phyloP scores from a whole-genome alignment of 37 sponge, comb jelly and placozoan species.

The Halichondria panicea region DNA sequence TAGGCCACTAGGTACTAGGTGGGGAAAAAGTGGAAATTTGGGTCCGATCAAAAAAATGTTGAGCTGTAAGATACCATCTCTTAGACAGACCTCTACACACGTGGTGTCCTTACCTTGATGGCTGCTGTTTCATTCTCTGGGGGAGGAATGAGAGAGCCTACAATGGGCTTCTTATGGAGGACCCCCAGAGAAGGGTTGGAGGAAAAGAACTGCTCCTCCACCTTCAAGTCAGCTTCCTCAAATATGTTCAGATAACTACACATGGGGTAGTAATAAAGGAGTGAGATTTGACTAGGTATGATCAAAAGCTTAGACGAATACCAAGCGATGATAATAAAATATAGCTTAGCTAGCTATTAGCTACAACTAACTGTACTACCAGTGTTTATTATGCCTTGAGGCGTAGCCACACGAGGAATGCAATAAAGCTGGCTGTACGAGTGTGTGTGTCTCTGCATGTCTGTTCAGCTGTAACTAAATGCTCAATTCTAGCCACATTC shows the following conservation, averaged over 20 bases:
- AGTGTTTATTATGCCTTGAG: no score
- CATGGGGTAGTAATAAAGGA: neutral
- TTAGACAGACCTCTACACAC: no score
- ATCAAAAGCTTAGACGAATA: no score
- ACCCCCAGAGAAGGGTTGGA: constrained; percentile 39
- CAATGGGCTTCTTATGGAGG: constrained; percentile 61
- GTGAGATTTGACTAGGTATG: neutral
- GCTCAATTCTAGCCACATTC: no score
- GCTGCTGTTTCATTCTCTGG: constrained; percentile 39
- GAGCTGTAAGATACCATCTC: no score
- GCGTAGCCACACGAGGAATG: no score
- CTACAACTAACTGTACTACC: neutral
- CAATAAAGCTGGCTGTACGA: no score
- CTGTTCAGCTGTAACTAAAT: no score
- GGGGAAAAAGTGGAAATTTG: neutral
- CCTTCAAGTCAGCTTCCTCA: constrained; percentile 55
- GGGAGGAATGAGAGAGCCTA: constrained; percentile 45
- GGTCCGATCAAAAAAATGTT: no score
- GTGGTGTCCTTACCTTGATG: constrained; percentile 40
- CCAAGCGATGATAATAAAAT: neutral
- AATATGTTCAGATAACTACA: constrained; percentile 75
- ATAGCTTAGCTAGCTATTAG: neutral
- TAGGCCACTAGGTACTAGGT: neutral
- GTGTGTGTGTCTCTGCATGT: no score
- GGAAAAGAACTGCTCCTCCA: constrained; percentile 74